Percentiles rank a stretch among this genome's conserved stretches.
Evolutionary conservation across 2,797 vertebrate species (phyloP).

Genomic region (Enteromius viviparus): DNA sequence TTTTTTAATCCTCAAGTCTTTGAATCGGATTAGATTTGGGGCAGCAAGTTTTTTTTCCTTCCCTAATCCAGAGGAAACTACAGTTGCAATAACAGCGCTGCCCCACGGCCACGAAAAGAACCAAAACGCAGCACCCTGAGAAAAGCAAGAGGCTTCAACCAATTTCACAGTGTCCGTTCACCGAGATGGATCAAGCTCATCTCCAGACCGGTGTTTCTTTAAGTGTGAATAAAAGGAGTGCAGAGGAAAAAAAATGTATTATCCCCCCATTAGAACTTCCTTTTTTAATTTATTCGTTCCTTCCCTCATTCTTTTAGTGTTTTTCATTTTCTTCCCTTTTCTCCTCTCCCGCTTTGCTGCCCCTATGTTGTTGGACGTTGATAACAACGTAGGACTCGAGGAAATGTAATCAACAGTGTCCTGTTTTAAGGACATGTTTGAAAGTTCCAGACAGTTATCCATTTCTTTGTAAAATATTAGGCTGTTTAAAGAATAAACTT

Average conservation of each 20-base stretch:
- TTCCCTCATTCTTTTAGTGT: conserved; percentile 38
- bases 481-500: conserved; percentile 87
- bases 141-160: neutral
- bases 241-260: conserved; percentile 29
- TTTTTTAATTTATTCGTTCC: conserved; percentile 75
- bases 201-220: conserved; percentile 6
- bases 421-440: conserved; percentile 87
- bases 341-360: conserved; percentile 63
- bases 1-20: conserved; percentile 22
- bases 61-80: conserved; percentile 28
- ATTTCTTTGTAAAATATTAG: conserved; percentile 88
- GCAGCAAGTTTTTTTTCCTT: conserved; percentile 24
- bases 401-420: conserved; percentile 79
- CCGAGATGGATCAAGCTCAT: neutral
- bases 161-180: conserved; percentile 4
- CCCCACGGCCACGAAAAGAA: neutral
- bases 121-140: neutral
- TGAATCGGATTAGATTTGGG: neutral
- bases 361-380: conserved; percentile 74
- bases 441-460: conserved; percentile 84
- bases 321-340: conserved; percentile 40
- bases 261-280: conserved; percentile 59
- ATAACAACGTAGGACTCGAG: conserved; percentile 74
- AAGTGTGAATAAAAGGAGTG: conserved; percentile 34
- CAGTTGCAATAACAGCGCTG: conserved; percentile 43